These are phyloP conservation scores for Poecilobothrus nobilitatus DNA, from an alignment of 2,888 invertebrate species.

Conservation along the genomic window DNA sequence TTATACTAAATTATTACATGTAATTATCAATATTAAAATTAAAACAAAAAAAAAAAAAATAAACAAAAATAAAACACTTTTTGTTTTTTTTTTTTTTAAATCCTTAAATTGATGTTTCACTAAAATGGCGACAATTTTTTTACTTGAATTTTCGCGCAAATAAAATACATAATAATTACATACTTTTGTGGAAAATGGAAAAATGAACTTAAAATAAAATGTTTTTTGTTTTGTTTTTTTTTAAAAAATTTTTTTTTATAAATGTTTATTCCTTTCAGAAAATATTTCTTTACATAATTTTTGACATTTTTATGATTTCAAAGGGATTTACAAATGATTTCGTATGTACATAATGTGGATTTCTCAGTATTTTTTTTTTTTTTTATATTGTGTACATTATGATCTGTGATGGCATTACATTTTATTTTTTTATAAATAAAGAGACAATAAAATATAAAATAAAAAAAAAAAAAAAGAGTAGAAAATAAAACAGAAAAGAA, in stretches of 20 bases:
- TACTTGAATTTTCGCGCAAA: too few relatives aligned
- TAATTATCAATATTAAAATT: too few relatives aligned
- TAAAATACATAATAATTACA: too few relatives aligned
- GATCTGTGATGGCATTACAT: neutral
- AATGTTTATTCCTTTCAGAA: conserved; percentile 1
- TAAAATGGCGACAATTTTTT: too few relatives aligned
- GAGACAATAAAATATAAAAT: neutral
- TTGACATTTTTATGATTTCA: conserved; percentile 12
- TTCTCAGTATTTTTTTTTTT: neutral
- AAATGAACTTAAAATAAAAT: too few relatives aligned
- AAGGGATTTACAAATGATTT: conserved; percentile 7
- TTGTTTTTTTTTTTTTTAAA: too few relatives aligned
- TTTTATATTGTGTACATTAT: neutral
- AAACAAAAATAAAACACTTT: too few relatives aligned
- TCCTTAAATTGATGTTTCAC: too few relatives aligned
- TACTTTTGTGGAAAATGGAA: neutral
- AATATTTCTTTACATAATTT: conserved; percentile 9
- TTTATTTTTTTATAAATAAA: neutral
- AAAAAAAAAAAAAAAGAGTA: neutral
- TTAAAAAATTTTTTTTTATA: neutral
- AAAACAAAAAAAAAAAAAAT: too few relatives aligned
- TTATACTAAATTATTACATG: too few relatives aligned
- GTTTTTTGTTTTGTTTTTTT: too few relatives aligned
- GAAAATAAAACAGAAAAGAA: neutral
- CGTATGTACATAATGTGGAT: neutral